A percentile compares a stretch with the other conserved stretches of the same genome.
These are phyloP conservation scores for Helobdella robusta DNA, from an alignment of 2,888 invertebrate genomes.

Conservation along the genomic window DNA sequence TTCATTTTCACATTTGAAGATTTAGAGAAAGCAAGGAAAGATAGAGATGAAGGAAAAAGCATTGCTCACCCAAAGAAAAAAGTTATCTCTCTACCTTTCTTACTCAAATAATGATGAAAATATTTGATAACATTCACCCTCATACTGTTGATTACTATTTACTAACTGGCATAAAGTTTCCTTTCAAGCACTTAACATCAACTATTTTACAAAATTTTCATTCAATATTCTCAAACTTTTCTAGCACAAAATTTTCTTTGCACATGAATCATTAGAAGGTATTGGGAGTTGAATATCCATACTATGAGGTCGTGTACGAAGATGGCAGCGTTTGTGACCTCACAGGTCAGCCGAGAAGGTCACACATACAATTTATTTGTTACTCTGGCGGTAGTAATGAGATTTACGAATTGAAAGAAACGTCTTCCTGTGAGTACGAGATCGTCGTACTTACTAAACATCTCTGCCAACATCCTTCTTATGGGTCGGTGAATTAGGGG, in stretches of 20 bases:
- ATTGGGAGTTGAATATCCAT: constrained; percentile 78
- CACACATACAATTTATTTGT: constrained; percentile 68
- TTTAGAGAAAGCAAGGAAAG: not conserved
- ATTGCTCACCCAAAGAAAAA: not conserved
- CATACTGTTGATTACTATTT: no score
- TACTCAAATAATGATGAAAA: not conserved
- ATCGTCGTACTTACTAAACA: constrained; percentile 75
- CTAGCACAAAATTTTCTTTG: no score
- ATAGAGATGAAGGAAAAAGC: not conserved
- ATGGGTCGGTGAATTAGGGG: constrained; percentile 44
- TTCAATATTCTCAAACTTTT: no score
- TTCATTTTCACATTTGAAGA: not conserved
- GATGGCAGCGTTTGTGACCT: constrained; percentile 87
- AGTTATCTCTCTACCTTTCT: no score
- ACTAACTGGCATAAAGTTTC: no score
- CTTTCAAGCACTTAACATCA: no score
- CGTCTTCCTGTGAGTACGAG: constrained; percentile 87
- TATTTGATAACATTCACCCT: no score
- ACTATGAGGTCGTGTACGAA: constrained; percentile 64
- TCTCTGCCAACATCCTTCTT: constrained; percentile 80
- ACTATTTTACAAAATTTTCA: no score
- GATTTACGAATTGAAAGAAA: constrained; percentile 82
- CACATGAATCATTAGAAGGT: constrained; percentile 55
- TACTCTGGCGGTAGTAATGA: constrained; percentile 76
- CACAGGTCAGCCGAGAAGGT: constrained; percentile 66